Base-by-base conservation (phyloP, 1,140 invertebrate genomes). In the Radopholus similis region DNA sequence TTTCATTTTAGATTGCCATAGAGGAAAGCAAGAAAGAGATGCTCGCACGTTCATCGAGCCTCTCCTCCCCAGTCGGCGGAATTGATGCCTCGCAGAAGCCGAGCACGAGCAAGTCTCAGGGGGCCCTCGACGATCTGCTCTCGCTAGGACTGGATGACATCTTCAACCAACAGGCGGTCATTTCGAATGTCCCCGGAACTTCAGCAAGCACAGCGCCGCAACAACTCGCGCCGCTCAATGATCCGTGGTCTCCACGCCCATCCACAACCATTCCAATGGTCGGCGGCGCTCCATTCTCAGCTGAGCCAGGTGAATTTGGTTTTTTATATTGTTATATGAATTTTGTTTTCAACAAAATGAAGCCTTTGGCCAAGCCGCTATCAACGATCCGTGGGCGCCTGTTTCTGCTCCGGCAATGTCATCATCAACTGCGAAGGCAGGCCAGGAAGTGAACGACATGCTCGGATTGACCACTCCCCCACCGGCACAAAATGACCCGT, bases 71-170 rank as follows among this genome's bases (percentile, higher is more conserved):
- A 47, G 58, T 37, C 18, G 63, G 26, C 3, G 38, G 21, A 13
- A 47, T 51, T 51, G 58, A 60, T 2, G 15, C 32, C 23, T 13
- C 30, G 18, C 56, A 56, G 21, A 59, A 38, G 26, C 44, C 38
- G 11, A 47, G 75, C 47, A 72, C 75, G 18, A n/a, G 60, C 2
- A 55, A 62, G 32, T 64, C 68, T 2, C 76, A 81, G 47, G 75
- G 73, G n/a, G 78, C 78, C 28, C 37, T 81, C 5, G 78, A 81
- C 58, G 81, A 81, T 68, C 62, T 81, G 11, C 69, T 81, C 6
- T 81, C 81, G 4, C 57, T 81, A 21, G 74, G 76, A 49, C 55
- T 81, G 13, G 77, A 79, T 47, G 75, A 73, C 23, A 32, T 53
- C 4, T 54, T 40, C 30, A 67, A 21, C 6, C 56, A 35, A 1